Base-by-base conservation (phyloP, 1,140 invertebrate species). In the Pseudomyrmex concolor region DNA sequence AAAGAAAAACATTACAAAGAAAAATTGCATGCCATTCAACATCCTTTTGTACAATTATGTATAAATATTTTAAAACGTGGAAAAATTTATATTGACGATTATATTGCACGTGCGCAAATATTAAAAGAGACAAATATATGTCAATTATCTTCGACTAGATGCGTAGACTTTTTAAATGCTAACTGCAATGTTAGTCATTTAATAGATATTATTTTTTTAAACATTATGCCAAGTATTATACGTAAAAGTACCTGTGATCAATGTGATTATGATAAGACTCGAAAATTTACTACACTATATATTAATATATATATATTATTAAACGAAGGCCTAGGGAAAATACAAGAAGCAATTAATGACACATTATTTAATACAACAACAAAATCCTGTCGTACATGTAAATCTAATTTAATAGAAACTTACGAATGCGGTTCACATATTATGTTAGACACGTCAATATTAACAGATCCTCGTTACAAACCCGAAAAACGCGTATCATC, bases 361-460 rank as follows among this genome's bases (percentile, higher is more conserved):
- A 51, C 48, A 0, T 9, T 50, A 15, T 68, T 68, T 22, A 51
- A 25, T 9, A 15, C 22, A 50, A 13, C 4, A 68, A 1, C 13
- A 15, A 68, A 68, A 25, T 2, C 1, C 0, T 50, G 19, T 22
- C 12, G n/a, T 13, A 17, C 50, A 22, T 68, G 66, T 13, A 25
- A 51, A 9, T 8, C 2, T 1, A 15, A 7, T 2, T 25, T 51
- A 51, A 68, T 12, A 51, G 12, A 51, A 68, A 50, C 5, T 0
- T 68, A 68, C 13, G 48, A 15, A 68, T 68, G 66, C 10, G 13
- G 48, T 67, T 51, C 12, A 51, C 66, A 67, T 15, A 22, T 68
- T 22, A 22, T 68, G 2, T 9, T 51, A 25, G 48, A 51, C 8
- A 67, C 17, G 13, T 19, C n/a, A 2, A 8, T 68, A 51, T 8